phyloP scores from a whole-genome alignment of 1,140 invertebrate species.

The Halictus rubicundus region DNA sequence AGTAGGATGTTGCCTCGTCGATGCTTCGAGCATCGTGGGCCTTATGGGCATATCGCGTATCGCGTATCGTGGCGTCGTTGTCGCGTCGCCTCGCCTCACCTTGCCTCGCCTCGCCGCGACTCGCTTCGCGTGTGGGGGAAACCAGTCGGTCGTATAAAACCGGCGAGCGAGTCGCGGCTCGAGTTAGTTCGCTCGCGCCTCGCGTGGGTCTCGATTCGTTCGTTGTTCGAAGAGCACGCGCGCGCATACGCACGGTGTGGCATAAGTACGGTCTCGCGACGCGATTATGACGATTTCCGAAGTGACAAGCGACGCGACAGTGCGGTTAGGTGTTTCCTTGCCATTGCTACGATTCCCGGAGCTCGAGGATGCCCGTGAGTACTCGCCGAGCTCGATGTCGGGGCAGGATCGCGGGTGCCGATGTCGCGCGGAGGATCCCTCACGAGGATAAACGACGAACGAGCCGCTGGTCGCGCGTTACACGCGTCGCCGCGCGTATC shows the following conservation, averaged over 20 bases:
- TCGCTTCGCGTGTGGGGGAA: conserved; percentile 45
- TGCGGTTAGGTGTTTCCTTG: neutral
- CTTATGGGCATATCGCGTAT: too few species aligned
- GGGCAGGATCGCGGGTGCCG: neutral
- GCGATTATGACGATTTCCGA: neutral
- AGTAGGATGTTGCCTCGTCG: too few species aligned
- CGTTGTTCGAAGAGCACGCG: too few species aligned
- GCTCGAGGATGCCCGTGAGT: neutral
- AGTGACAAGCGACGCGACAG: neutral
- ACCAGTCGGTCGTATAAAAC: conserved; percentile 76
- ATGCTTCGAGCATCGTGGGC: neutral
- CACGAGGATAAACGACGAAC: too few species aligned
- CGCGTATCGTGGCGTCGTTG: neutral
- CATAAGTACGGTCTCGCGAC: neutral
- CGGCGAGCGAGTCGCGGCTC: conserved; percentile 68
- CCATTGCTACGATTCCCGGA: neutral
- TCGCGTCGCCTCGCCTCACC: neutral
- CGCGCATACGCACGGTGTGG: too few species aligned
- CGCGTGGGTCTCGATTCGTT: conserved; percentile 64
- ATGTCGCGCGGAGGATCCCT: too few species aligned
- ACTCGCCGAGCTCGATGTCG: neutral
- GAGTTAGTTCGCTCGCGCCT: conserved; percentile 74
- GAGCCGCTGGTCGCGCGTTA: neutral
- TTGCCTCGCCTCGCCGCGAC: neutral
- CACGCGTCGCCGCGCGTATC: neutral